Conservation (phyloP, 2,888 invertebrate genomes). For the Yponomeuta plumbellus region DNA sequence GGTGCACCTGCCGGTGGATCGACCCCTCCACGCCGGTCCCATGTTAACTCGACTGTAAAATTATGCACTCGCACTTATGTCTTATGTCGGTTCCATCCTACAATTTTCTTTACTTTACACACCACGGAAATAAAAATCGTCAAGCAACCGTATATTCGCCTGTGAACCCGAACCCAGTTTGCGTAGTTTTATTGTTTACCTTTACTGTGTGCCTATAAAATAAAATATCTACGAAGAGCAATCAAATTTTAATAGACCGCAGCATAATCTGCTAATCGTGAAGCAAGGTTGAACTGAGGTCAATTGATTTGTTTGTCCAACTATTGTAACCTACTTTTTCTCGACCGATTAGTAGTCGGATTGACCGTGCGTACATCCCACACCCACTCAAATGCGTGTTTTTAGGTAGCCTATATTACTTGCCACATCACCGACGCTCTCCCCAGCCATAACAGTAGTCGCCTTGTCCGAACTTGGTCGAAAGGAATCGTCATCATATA, state of each 20-base stretch:
- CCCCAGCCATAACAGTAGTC: background rate
- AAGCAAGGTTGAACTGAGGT: slow-evolving; percentile 18
- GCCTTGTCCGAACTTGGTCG: background rate
- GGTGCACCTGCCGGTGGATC: slow-evolving; percentile 51
- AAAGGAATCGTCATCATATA: background rate
- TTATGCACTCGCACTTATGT: slow-evolving; percentile 62
- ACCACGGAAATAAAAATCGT: background rate
- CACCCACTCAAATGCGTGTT: too few relatives aligned
- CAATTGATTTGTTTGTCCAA: slow-evolving; percentile 30
- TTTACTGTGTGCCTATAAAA: background rate
- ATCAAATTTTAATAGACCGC: background rate
- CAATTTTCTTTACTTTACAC: background rate
- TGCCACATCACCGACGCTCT: too few relatives aligned
- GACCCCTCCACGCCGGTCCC: slow-evolving; percentile 56
- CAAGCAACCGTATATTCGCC: background rate
- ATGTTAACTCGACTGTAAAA: slow-evolving; percentile 64
- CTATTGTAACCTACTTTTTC: background rate
- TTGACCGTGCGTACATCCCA: background rate
- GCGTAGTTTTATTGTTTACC: background rate
- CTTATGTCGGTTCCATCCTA: background rate
- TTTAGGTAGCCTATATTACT: too few relatives aligned
- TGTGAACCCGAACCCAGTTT: background rate
- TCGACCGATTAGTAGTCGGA: background rate
- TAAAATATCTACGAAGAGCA: background rate
- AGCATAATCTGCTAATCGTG: background rate